These are phyloP conservation scores for Heliconius cydno DNA, from an alignment of 2,888 invertebrate species.

Conservation along the genomic window DNA sequence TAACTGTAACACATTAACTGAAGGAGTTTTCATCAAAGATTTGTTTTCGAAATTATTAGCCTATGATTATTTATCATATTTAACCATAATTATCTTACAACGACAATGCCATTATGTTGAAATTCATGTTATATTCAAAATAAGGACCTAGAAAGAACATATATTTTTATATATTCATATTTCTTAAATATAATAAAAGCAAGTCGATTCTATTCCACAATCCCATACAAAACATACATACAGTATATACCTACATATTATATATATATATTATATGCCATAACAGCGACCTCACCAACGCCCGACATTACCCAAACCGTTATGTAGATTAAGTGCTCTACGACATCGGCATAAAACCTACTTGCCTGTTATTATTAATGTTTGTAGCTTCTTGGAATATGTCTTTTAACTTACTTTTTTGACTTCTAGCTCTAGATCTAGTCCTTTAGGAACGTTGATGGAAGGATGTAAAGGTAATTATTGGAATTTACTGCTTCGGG, in stretches of 20 bases:
- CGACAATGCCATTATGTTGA: too few relatives aligned
- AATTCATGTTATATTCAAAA: too few relatives aligned
- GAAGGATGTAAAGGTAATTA: not conserved
- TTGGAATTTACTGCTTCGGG: not conserved
- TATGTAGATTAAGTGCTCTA: constrained; percentile 67
- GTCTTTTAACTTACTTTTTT: constrained; percentile 1
- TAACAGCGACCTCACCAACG: constrained; percentile 35
- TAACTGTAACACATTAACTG: not conserved
- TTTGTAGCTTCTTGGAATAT: constrained; percentile 33
- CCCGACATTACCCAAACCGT: constrained; percentile 51
- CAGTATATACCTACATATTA: not conserved
- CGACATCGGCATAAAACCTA: constrained; percentile 44
- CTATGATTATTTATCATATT: too few relatives aligned
- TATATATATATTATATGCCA: constrained; percentile 31
- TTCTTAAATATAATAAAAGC: not conserved
- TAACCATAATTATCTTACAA: not conserved
- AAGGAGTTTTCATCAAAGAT: not conserved
- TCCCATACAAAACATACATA: constrained; percentile 31
- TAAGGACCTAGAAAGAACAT: not conserved
- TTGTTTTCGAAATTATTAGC: too few relatives aligned
- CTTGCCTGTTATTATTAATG: constrained; percentile 41
- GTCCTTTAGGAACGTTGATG: not conserved
- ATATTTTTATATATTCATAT: not conserved
- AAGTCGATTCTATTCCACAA: constrained; percentile 3
- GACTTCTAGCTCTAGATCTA: not conserved